Percentiles rank a stretch among this genome's conserved stretches.
Evolutionary conservation across 2,797 vertebrate species (phyloP).

Genomic region (Gambusia yucatana): DNA sequence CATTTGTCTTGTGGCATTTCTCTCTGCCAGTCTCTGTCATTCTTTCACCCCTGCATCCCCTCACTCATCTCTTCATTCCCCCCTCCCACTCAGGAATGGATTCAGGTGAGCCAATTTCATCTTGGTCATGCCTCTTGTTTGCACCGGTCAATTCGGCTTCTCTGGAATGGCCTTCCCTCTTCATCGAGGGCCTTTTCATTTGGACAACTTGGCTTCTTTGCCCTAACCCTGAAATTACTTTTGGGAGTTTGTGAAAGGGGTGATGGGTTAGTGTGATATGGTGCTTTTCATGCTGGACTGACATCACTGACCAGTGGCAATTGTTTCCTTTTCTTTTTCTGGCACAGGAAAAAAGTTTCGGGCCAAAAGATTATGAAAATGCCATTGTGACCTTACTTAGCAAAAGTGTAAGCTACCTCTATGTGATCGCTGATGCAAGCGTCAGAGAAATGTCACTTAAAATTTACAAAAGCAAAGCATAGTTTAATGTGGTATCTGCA

Average conservation of each 20-base stretch:
- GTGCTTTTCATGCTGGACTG: conserved; percentile 49
- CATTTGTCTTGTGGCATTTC: conserved; percentile 70
- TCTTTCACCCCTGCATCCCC: conserved; percentile 45
- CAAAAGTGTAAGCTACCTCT: background rate
- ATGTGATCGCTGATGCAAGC: background rate
- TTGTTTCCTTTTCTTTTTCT: conserved; percentile 36
- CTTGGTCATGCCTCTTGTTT: conserved; percentile 79
- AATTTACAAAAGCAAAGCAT: background rate
- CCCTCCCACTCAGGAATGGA: conserved; percentile 54
- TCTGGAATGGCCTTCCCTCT: conserved; percentile 71
- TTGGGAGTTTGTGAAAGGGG: conserved; percentile 65
- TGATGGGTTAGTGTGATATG: conserved; percentile 54
- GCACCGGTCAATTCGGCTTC: conserved; percentile 76
- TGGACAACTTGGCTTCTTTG: conserved; percentile 74
- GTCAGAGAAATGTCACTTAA: background rate
- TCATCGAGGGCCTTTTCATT: conserved; percentile 77
- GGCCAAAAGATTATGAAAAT: conserved; percentile 25
- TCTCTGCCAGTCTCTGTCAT: conserved; percentile 72
- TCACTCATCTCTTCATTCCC: conserved; percentile 52
- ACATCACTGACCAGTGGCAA: conserved; percentile 34
- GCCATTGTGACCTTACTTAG: conserved; percentile 3
- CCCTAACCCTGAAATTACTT: conserved; percentile 79
- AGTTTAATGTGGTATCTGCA: background rate
- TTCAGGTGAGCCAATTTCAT: conserved; percentile 80
- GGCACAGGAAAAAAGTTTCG: conserved; percentile 16